phyloP scores from a whole-genome alignment of 2,113 vertebrate species.

The Zonotrichia leucophrys region DNA sequence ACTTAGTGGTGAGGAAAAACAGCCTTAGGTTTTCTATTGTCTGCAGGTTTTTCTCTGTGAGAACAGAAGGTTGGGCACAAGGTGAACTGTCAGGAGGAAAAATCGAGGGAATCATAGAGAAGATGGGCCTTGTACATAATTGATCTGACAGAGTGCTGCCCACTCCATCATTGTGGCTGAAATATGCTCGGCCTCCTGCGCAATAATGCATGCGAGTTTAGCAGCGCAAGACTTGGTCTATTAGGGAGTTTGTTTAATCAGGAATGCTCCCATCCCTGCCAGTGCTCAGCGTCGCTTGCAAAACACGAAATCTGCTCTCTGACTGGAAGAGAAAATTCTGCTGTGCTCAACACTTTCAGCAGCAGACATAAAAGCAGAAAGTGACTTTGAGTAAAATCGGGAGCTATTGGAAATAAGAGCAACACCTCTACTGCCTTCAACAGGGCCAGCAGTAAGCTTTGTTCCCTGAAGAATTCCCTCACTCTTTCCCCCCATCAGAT shows the following conservation, averaged over 20 bases:
- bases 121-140: slow-evolving; percentile 74
- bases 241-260: slow-evolving; percentile 66
- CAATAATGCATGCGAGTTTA: slow-evolving; percentile 57
- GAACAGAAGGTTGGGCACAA: slow-evolving; percentile 74
- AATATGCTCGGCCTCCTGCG: slow-evolving; percentile 52
- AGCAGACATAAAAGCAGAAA: slow-evolving; percentile 23
- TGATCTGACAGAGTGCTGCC: slow-evolving; percentile 77
- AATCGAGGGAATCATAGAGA: slow-evolving; percentile 72
- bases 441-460: not conserved
- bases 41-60: slow-evolving; percentile 63
- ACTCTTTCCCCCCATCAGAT: not conserved
- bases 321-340: slow-evolving; percentile 43
- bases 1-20: not conserved
- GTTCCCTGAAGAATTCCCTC: not conserved
- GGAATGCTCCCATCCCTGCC: slow-evolving; percentile 53
- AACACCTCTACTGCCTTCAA: not conserved
- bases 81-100: slow-evolving; percentile 74
- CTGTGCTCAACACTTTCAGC: slow-evolving; percentile 8
- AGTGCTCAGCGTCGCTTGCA: slow-evolving; percentile 22
- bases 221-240: slow-evolving; percentile 54
- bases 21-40: slow-evolving; percentile 55
- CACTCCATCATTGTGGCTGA: slow-evolving; percentile 65
- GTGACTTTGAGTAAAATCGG: not conserved
- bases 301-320: slow-evolving; percentile 25
- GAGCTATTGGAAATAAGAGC: not conserved